Conservation (phyloP, 2,797 vertebrate species). For the Nyctibius grandis region DNA sequence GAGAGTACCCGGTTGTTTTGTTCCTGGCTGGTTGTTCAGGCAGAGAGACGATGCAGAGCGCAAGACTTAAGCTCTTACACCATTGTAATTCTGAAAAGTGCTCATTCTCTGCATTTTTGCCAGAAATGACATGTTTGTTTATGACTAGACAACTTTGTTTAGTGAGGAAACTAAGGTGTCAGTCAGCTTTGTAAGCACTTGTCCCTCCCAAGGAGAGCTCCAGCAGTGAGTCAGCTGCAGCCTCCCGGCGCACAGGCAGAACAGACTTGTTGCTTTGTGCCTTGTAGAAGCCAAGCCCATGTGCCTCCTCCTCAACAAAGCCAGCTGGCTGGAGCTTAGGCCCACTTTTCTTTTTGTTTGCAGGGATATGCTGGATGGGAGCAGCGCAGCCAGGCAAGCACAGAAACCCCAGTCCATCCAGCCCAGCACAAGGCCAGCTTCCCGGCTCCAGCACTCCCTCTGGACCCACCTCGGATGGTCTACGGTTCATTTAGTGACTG, state of each 20-base stretch:
- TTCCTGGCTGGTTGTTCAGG: not conserved
- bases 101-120: not conserved
- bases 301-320: not conserved
- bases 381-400: not conserved
- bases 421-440: accelerated
- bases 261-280: not conserved
- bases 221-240: not conserved
- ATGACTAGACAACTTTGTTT: not conserved
- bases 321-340: not conserved
- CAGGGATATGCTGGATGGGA: not conserved
- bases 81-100: not conserved
- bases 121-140: not conserved
- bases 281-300: not conserved
- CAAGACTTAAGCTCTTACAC: not conserved
- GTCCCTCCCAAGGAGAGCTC: not conserved
- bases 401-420: not conserved
- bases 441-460: accelerated
- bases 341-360: not conserved
- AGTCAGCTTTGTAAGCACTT: not conserved
- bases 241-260: not conserved
- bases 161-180: not conserved
- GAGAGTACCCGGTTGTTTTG: not conserved
- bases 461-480: accelerated
- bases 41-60: not conserved
- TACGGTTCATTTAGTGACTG: not conserved